Percentiles rank a stretch among this genome's conserved stretches.
Evolutionary conservation across 2,888 invertebrate species (phyloP).

Genomic region (Ephialtes manifestator): DNA sequence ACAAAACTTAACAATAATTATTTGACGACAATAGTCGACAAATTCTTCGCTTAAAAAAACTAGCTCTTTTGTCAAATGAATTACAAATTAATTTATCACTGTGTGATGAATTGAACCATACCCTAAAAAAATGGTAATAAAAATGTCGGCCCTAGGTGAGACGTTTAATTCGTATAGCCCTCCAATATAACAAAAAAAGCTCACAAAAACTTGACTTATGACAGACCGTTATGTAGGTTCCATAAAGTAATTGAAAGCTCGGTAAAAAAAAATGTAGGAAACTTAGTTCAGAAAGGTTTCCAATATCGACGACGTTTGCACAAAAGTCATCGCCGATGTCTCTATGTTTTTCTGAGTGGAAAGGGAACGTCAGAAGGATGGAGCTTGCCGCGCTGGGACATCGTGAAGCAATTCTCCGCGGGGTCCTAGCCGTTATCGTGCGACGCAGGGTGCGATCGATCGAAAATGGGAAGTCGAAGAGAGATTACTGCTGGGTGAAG

Average conservation of each 20-base stretch:
- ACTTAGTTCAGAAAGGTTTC: constrained; percentile 6
- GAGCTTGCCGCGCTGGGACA: background rate
- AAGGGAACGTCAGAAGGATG: background rate
- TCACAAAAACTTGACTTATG: background rate
- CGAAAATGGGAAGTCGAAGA: constrained; percentile 54
- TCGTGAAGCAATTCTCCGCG: constrained; percentile 26
- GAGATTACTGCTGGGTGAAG: constrained; percentile 58
- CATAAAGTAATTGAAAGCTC: constrained; percentile 5
- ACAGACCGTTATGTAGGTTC: background rate
- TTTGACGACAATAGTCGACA: no score
- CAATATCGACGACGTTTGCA: constrained; percentile 10
- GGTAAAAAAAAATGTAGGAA: background rate
- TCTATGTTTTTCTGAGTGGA: constrained; percentile 11
- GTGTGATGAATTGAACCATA: no score
- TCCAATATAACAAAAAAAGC: background rate
- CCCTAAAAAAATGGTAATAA: no score
- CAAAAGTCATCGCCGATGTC: constrained; percentile 22
- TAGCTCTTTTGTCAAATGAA: no score
- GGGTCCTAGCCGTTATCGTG: constrained; percentile 54
- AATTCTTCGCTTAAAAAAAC: no score
- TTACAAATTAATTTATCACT: no score
- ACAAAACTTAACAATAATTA: no score
- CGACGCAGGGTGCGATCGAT: constrained; percentile 61
- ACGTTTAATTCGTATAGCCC: background rate
- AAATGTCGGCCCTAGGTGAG: no score